phyloP scores from a whole-genome alignment of 37 sponge, comb jelly and placozoan genomes.

The Eunapius fragilis region DNA sequence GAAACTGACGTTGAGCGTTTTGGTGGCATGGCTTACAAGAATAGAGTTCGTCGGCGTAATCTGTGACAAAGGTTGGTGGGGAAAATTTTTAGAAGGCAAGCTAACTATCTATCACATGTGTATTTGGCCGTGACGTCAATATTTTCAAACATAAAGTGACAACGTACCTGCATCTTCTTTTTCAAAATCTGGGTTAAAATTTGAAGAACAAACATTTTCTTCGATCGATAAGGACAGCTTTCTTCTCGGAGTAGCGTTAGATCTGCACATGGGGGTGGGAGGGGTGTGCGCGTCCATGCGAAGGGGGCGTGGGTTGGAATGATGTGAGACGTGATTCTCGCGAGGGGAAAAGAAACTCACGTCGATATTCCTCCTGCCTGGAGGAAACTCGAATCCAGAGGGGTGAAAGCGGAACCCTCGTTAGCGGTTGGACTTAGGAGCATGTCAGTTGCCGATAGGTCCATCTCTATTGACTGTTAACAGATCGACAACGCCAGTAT shows the following conservation, averaged over 20 bases:
- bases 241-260: constrained; percentile 30
- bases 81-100: no score
- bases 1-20: no score
- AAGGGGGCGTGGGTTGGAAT: no score
- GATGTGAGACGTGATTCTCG: no score
- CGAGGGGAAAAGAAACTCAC: background rate
- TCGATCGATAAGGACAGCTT: constrained; percentile 40
- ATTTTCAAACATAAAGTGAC: no score
- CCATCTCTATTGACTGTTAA: background rate
- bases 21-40: no score
- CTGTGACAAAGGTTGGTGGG: no score
- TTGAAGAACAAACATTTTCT: constrained; percentile 28
- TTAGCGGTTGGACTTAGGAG: background rate
- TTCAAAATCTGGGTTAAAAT: no score
- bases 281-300: background rate
- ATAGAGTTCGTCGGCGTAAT: no score
- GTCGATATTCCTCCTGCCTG: background rate
- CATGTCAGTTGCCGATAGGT: no score
- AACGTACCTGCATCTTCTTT: background rate
- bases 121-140: no score
- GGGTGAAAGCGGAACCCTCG: background rate
- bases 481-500: background rate
- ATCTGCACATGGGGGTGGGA: background rate
- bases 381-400: background rate
- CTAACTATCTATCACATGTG: no score